Evolutionary conservation across 2,888 invertebrate species (phyloP).

Genomic region (Tachina lurida): DNA sequence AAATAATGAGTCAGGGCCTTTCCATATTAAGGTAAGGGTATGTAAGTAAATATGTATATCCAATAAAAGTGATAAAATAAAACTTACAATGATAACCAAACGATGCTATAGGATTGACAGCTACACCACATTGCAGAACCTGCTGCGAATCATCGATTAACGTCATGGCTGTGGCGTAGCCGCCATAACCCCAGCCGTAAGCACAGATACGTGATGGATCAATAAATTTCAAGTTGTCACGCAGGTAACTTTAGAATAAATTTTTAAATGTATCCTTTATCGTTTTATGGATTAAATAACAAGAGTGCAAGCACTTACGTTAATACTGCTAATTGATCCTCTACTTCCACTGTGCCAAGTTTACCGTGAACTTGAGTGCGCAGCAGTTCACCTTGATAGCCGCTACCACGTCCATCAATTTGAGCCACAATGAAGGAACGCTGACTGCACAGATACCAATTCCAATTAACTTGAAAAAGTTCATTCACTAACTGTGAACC

Average conservation of each 20-base stretch:
- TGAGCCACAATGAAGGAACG: constrained; percentile 93
- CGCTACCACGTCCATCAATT: constrained; percentile 95
- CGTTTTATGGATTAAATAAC: not conserved
- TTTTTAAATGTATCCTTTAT: not conserved
- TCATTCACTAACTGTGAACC: constrained; percentile 93
- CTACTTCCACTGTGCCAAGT: constrained; percentile 89
- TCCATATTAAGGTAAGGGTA: too few species aligned
- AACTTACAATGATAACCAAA: constrained; percentile 90
- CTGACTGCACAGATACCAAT: constrained; percentile 91
- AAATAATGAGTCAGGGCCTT: too few species aligned
- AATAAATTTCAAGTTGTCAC: constrained; percentile 91
- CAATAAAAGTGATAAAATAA: not conserved
- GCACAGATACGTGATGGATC: constrained; percentile 91
- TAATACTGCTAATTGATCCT: constrained; percentile 89
- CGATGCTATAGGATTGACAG: constrained; percentile 94
- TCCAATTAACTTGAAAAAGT: constrained; percentile 91
- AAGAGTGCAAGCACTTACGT: constrained; percentile 83
- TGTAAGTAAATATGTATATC: not conserved
- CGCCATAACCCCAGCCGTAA: constrained; percentile 94
- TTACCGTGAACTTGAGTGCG: constrained; percentile 89
- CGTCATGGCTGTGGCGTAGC: constrained; percentile 91
- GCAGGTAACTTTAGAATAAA: constrained; percentile 85
- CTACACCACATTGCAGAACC: constrained; percentile 92
- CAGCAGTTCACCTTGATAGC: constrained; percentile 90
- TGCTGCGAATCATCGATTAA: constrained; percentile 90